A percentile compares a stretch with the other conserved stretches of the same genome.
Conservation (phyloP, 1,140 invertebrate species). For the Neelides sp. region DNA sequence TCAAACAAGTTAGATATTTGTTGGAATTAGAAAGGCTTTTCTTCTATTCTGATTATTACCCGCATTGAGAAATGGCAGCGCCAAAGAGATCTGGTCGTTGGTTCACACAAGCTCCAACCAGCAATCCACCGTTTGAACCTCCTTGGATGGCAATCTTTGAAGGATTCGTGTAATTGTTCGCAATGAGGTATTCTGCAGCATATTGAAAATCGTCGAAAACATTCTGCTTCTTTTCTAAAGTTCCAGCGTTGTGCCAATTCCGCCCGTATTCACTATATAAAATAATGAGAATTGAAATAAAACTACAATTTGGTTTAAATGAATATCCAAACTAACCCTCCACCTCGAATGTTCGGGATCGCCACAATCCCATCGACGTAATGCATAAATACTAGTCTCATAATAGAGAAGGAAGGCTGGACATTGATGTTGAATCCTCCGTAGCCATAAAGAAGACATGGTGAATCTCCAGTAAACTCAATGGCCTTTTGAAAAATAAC, state of each 20-base stretch:
- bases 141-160: constrained; percentile 78
- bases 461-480: constrained; percentile 51
- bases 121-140: constrained; percentile 88
- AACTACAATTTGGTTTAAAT: neutral
- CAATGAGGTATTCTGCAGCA: constrained; percentile 80
- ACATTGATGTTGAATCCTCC: constrained; percentile 92
- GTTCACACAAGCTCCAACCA: constrained; percentile 84
- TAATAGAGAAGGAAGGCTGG: constrained; percentile 69
- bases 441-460: constrained; percentile 85
- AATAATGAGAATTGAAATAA: constrained; percentile 6
- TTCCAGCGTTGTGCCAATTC: constrained; percentile 88
- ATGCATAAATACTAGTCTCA: constrained; percentile 75
- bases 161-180: constrained; percentile 63
- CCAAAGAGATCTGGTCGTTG: constrained; percentile 91
- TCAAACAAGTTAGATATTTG: constrained; percentile 4
- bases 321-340: constrained; percentile 52
- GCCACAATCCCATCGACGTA: constrained; percentile 78
- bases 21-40: neutral
- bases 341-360: constrained; percentile 87
- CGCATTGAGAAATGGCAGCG: constrained; percentile 78
- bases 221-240: constrained; percentile 89
- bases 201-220: constrained; percentile 92
- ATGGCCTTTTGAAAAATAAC: constrained; percentile 28
- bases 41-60: constrained; percentile 45
- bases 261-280: constrained; percentile 81